phyloP scores from a whole-genome alignment of 2,113 vertebrate genomes.

The Pangasianodon hypophthalmus region DNA sequence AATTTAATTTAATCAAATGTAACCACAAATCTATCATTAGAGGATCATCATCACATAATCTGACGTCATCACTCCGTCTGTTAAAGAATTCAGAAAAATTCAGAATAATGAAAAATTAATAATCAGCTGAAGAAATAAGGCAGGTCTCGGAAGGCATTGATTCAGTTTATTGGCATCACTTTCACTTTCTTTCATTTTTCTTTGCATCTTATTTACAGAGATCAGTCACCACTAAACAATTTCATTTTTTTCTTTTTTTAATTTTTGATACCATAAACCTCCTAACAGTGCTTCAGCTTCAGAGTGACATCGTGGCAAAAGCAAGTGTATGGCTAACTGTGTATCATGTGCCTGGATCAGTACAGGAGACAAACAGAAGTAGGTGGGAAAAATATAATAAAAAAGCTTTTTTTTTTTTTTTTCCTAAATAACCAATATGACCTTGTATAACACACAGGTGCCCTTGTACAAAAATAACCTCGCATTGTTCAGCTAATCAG shows the following conservation, averaged over 20 bases:
- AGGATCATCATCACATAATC: neutral
- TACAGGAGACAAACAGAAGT: neutral
- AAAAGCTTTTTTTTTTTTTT: too few species aligned
- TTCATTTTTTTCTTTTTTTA: neutral
- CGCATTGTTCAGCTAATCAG: neutral
- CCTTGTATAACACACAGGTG: neutral
- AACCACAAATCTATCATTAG: neutral
- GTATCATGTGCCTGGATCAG: neutral
- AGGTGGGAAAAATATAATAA: neutral
- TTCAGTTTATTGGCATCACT: conserved; percentile 31
- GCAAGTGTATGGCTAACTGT: neutral
- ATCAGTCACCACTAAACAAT: neutral
- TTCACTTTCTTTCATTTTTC: neutral
- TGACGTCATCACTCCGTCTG: neutral
- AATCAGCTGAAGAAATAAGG: neutral
- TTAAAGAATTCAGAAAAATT: neutral
- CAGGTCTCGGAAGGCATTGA: neutral
- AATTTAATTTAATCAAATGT: neutral
- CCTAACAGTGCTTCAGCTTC: neutral
- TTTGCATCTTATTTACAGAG: conserved; percentile 21
- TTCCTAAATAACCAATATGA: neutral
- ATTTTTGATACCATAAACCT: neutral
- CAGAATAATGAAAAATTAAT: neutral
- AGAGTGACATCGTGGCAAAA: neutral
- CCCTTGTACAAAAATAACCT: neutral